Conservation (phyloP, 2,113 vertebrate genomes). For the Eleginops maclovinus region DNA sequence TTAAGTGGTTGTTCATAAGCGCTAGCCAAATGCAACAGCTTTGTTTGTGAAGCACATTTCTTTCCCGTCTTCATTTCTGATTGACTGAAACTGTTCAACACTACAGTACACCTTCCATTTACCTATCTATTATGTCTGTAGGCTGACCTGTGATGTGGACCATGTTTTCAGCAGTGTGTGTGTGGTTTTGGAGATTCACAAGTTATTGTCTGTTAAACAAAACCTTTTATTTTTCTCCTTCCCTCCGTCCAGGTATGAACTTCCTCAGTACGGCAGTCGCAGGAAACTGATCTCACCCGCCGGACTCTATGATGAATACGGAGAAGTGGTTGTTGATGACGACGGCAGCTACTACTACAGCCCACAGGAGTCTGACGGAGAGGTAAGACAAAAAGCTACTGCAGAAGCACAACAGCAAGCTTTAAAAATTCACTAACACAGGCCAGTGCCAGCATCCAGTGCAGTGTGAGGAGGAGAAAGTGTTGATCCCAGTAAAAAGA, state of each 20-base stretch:
- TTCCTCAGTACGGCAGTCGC: slow-evolving; percentile 97
- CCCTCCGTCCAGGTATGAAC: slow-evolving; percentile 90
- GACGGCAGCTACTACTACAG: slow-evolving; percentile 94
- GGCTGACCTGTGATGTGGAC: too few species aligned
- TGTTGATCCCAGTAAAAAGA: background rate
- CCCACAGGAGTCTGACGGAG: slow-evolving; percentile 90
- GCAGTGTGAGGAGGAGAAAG: background rate
- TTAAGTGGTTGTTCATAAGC: slow-evolving; percentile 33
- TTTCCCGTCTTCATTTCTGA: background rate
- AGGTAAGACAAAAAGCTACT: slow-evolving; percentile 80
- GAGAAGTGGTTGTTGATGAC: slow-evolving; percentile 92
- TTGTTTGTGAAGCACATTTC: slow-evolving; percentile 29
- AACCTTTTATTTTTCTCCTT: background rate
- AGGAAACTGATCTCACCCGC: slow-evolving; percentile 92
- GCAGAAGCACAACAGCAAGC: background rate
- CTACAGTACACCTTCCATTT: background rate
- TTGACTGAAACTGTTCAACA: background rate
- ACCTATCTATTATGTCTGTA: background rate
- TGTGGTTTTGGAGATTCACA: too few species aligned
- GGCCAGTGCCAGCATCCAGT: background rate
- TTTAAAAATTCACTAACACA: background rate
- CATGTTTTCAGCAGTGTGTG: too few species aligned
- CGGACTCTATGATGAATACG: slow-evolving; percentile 94
- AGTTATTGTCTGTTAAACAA: too few species aligned
- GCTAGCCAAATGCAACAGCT: slow-evolving; percentile 29